Percentiles rank a stretch among this genome's conserved stretches.
Evolutionary conservation across 2,888 invertebrate genomes (phyloP).

Genomic region (Hydriomena furcata): DNA sequence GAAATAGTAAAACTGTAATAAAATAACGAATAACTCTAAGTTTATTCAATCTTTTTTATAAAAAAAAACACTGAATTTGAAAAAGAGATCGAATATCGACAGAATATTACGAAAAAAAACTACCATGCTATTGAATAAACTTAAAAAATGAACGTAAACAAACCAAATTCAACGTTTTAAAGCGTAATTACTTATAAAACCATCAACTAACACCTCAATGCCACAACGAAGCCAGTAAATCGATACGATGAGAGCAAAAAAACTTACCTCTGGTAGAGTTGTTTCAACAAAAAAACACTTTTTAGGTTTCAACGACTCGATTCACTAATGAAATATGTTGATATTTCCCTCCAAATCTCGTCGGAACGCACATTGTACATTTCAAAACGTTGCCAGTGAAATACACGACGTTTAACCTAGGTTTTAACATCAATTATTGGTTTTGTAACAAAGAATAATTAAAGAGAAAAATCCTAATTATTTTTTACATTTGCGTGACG

Average conservation of each 20-base stretch:
- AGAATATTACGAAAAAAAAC: background rate
- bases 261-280: slow-evolving; percentile 53
- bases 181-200: slow-evolving; percentile 24
- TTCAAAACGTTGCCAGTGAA: slow-evolving; percentile 11
- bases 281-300: slow-evolving; percentile 58
- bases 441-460: slow-evolving; percentile 46
- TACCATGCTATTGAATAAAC: background rate
- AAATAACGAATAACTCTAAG: too few relatives aligned
- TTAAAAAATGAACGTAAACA: slow-evolving; percentile 43
- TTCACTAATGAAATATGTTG: slow-evolving; percentile 30
- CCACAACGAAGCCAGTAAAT: slow-evolving; percentile 46
- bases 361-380: slow-evolving; percentile 20
- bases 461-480: slow-evolving; percentile 54
- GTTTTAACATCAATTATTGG: slow-evolving; percentile 7
- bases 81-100: slow-evolving; percentile 4
- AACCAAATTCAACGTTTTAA: slow-evolving; percentile 28
- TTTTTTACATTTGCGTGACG: slow-evolving; percentile 47
- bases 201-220: slow-evolving; percentile 14
- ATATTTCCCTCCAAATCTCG: slow-evolving; percentile 33
- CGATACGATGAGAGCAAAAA: slow-evolving; percentile 60
- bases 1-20: too few relatives aligned
- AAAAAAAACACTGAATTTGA: background rate
- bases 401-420: slow-evolving; percentile 2
- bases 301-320: slow-evolving; percentile 39
- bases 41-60: too few relatives aligned